These are phyloP conservation scores for Caerostris darwini DNA, from an alignment of 1,140 invertebrate species.

Conservation along the genomic window DNA sequence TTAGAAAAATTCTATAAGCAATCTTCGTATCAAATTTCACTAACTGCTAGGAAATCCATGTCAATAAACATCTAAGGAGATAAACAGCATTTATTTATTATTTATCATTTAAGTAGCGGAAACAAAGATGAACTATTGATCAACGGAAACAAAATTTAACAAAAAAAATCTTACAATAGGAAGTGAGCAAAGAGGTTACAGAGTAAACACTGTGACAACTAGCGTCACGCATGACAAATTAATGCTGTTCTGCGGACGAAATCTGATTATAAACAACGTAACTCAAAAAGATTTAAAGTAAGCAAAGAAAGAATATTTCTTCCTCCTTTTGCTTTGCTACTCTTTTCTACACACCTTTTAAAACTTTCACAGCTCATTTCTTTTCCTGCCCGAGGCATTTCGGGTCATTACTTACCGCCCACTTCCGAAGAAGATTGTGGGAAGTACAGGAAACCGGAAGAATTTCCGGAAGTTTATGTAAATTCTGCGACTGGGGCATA, in stretches of 20 bases:
- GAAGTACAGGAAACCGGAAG: slow-evolving; percentile 21
- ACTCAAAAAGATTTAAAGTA: slow-evolving; percentile 22
- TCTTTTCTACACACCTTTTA: slow-evolving; percentile 5
- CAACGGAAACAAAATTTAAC: not conserved
- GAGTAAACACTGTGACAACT: slow-evolving; percentile 24
- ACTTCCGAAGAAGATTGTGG: slow-evolving; percentile 46
- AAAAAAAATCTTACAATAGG: not conserved
- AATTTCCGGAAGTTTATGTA: slow-evolving; percentile 35
- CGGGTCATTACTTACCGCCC: slow-evolving; percentile 23
- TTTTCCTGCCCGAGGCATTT: not conserved
- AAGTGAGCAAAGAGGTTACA: not conserved
- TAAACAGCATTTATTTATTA: too few species aligned
- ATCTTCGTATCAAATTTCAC: too few species aligned
- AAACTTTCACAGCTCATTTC: slow-evolving; percentile 54
- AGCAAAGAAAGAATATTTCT: slow-evolving; percentile 16
- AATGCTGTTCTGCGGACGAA: not conserved
- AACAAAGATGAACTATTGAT: too few species aligned
- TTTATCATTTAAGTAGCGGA: too few species aligned
- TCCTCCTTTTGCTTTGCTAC: slow-evolving; percentile 36
- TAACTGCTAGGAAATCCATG: too few species aligned
- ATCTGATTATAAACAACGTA: slow-evolving; percentile 16
- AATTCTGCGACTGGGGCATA: not conserved
- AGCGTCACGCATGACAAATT: slow-evolving; percentile 12
- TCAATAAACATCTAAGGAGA: too few species aligned
- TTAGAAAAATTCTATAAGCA: too few species aligned